Base-by-base conservation (phyloP, 2,888 invertebrate genomes). In the Bursaphelenchus okinawaensis region DNA sequence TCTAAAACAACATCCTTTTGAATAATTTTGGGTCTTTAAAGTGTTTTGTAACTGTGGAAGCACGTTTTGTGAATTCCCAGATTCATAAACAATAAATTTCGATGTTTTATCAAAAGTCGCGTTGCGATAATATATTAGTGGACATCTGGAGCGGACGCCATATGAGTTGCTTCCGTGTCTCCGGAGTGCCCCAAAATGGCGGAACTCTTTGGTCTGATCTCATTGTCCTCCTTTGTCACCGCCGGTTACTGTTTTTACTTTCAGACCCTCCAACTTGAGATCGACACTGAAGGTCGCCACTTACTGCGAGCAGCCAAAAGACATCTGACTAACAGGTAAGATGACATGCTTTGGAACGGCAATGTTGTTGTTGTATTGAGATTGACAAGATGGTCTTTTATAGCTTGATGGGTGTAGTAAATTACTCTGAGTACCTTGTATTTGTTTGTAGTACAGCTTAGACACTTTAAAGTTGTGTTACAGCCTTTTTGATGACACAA, bases 241-340 rank as follows among this genome's bases (percentile, higher is more conserved):
- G 3, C 40, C 12, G 40, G n/a, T 40, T 40, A 12, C 24, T 4
- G 12, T 24, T 19, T 6, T 29, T 59, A 27, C 40, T 71, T 71
- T 66, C 51, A 71, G 71, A 52, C 62, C 28, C 56, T 71, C 27
- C 71, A 71, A 63, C 62, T 71, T 22, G 64, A 71, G 50, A 74
- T 71, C 28, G 73, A 71, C 22, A 75, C 73, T 2, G 71, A 71
- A 31, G 71, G 71, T n/a, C 65, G 63, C 23, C 31, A 31, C 8
- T 29, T 66, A 24, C 29, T 66, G 16, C 58, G 55, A 27, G 52
- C 61, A 19, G 66, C 66, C 22, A 31, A 64, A 29, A 55, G 55
- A 51, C 52, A 57, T 20, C 28, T 60, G 7, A 24, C 68, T 16
- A 24, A 24, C 24, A 7, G 19, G 65, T 68, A 50, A 68, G n/a